These are phyloP conservation scores for Anabas testudineus DNA, from an alignment of 2,797 vertebrate genomes.

Conservation along the genomic window DNA sequence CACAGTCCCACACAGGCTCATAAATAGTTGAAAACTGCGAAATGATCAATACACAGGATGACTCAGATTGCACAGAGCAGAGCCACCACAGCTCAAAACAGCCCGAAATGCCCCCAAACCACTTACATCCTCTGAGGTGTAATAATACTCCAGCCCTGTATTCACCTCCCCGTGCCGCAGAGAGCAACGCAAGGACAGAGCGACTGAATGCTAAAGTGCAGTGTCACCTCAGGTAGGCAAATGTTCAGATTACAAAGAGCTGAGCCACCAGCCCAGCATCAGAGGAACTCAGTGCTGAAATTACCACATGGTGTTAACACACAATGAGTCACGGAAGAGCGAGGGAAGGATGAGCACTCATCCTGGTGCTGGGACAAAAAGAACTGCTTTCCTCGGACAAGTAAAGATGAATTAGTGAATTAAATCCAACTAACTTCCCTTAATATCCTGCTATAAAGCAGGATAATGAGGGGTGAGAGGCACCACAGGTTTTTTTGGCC, in stretches of 20 bases:
- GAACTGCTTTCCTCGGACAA: not conserved
- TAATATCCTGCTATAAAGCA: not conserved
- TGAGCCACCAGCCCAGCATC: constrained; percentile 6
- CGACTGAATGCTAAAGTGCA: constrained; percentile 28
- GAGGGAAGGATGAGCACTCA: constrained; percentile 10
- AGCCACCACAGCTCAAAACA: constrained; percentile 47
- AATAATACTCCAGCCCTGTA: constrained; percentile 41
- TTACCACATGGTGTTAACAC: constrained; percentile 17
- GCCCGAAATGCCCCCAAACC: constrained; percentile 49
- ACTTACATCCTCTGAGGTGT: constrained; percentile 32
- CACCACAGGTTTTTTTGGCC: not conserved
- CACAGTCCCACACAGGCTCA: constrained; percentile 41
- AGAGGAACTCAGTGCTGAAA: not conserved
- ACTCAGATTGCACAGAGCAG: constrained; percentile 57
- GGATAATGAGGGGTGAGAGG: not conserved
- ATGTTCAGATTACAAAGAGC: constrained; percentile 3
- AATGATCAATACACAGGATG: constrained; percentile 65
- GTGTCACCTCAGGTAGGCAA: constrained; percentile 37
- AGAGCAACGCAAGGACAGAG: constrained; percentile 48
- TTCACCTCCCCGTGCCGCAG: constrained; percentile 35
- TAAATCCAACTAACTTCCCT: not conserved
- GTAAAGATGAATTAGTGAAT: not conserved
- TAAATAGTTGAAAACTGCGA: constrained; percentile 59
- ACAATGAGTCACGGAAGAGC: constrained; percentile 3
- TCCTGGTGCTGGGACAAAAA: not conserved